A percentile compares a stretch with the other conserved stretches of the same genome.
Conservation (phyloP, 2,113 vertebrate genomes). For the Abramis brama region DNA sequence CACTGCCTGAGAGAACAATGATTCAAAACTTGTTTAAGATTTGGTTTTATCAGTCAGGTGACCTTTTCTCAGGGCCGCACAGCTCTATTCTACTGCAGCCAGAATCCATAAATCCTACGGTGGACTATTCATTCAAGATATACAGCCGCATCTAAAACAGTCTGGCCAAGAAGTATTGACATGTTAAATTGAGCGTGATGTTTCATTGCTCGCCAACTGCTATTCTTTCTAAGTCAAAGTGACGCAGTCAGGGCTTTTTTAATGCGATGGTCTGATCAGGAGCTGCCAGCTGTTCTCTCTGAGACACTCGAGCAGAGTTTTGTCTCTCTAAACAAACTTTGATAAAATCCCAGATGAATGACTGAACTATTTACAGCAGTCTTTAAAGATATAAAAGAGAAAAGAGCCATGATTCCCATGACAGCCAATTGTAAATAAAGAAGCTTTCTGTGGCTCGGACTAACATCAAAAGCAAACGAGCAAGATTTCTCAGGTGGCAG, state of each 20-base stretch:
- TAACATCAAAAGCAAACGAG: constrained; percentile 65
- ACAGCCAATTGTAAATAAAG: constrained; percentile 69
- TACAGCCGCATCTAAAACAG: not conserved
- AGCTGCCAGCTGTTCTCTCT: constrained; percentile 33
- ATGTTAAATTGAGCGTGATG: constrained; percentile 30
- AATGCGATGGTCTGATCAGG: constrained; percentile 44
- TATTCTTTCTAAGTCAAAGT: constrained; percentile 26
- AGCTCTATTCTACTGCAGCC: constrained; percentile 15
- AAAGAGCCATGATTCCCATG: constrained; percentile 62
- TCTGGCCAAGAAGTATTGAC: constrained; percentile 38
- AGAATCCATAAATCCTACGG: constrained; percentile 37
- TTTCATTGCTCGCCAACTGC: constrained; percentile 18
- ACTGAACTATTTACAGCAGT: constrained; percentile 65
- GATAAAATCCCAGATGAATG: constrained; percentile 48
- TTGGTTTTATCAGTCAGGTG: constrained; percentile 27
- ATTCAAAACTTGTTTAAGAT: constrained; percentile 13
- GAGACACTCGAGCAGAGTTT: constrained; percentile 33
- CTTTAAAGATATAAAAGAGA: constrained; percentile 62
- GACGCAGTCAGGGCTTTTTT: constrained; percentile 22
- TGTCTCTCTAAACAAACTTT: constrained; percentile 55
- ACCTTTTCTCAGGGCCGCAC: constrained; percentile 11
- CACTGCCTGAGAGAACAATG: not conserved
- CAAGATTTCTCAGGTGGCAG: constrained; percentile 67
- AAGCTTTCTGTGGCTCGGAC: constrained; percentile 58
- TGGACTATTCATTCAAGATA: constrained; percentile 18